A percentile compares a stretch with the other conserved stretches of the same genome.
Evolutionary conservation across 1,140 invertebrate species (phyloP).

Genomic region (Bathynomus jamesi): DNA sequence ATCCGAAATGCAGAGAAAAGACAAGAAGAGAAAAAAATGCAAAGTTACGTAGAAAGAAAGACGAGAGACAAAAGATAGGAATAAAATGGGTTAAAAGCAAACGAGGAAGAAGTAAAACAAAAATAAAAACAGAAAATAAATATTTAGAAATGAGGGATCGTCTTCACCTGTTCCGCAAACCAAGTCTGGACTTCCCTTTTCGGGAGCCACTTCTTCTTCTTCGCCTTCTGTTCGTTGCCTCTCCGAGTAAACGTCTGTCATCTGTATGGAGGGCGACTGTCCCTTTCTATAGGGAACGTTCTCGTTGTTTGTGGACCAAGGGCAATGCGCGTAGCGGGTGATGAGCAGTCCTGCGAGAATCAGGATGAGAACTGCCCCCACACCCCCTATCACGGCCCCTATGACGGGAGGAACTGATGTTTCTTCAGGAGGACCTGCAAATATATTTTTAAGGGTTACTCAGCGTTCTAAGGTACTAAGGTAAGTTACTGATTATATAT

Average conservation of each 20-base stretch:
- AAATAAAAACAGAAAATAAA: no score
- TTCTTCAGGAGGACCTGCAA: conserved; percentile 15
- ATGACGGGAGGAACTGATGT: conserved; percentile 13
- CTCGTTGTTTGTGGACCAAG: background rate
- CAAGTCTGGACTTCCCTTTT: background rate
- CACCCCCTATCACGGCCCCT: conserved; percentile 16
- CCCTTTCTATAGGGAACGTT: background rate
- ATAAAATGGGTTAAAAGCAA: no score
- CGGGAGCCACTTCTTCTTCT: background rate
- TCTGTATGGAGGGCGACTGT: background rate
- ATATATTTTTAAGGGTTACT: background rate
- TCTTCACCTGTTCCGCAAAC: background rate
- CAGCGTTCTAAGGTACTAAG: no score
- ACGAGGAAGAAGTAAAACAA: no score
- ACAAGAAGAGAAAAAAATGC: no score
- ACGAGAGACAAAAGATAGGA: no score
- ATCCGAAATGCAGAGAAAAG: no score
- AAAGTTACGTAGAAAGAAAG: no score
- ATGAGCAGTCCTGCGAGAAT: conserved; percentile 4
- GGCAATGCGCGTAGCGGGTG: background rate
- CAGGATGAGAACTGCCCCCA: conserved; percentile 6
- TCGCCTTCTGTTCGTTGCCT: background rate
- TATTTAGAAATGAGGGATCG: no score
- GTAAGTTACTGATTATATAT: no score
- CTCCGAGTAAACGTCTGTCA: background rate